Evolutionary conservation across 2,888 invertebrate genomes (phyloP), one percentile per base, ranked within the genome.

Genomic region (Drosophila nr. fundita): DNA sequence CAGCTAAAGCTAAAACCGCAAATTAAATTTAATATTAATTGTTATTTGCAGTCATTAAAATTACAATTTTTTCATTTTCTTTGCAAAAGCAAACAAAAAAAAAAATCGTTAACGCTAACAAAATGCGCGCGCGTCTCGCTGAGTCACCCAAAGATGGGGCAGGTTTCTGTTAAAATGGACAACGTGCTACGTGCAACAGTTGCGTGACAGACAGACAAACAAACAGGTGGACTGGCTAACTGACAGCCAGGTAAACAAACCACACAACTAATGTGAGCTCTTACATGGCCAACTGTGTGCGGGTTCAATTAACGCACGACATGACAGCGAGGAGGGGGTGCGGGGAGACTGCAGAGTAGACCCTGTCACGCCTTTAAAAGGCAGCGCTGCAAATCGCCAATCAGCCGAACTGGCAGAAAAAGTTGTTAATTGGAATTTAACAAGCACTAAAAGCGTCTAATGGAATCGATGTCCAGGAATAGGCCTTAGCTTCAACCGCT

Each of bases 391-490:
- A 80, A 80, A 58, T 75, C 77, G 80, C 58, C 70, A 79, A 78
- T 73, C 78, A 63, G 45, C 5, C 50, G 48, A 61, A 40, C 80
- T 73, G 73, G 79, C 75, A 78, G 64, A 82, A 84, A 90, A 87
- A 88, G 82, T 91, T 90, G 90, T 89, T 91, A 90, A 91, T 91
- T 91, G 90, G 90, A 91, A 85, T 89, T 91, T 88, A 90, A 91
- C 88, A 90, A 90, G 90, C 85, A 82, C 84, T 81, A 87, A 88
- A 88, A 83, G 83, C 89, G 78, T 73, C 83, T 90, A 90, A 90
- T 90, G 87, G 90, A 76, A 75, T 68, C 34, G 42, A 50, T 78
- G 68, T 48, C 62, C 64, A 66, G 54, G 55, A 66, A 67, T 60
- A 78, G 82, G n/a, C 59, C 7, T 40, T 4, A 34, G 34, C 36